These are phyloP conservation scores for Grapholita molesta DNA, from an alignment of 1,140 invertebrate species.

Conservation along the genomic window DNA sequence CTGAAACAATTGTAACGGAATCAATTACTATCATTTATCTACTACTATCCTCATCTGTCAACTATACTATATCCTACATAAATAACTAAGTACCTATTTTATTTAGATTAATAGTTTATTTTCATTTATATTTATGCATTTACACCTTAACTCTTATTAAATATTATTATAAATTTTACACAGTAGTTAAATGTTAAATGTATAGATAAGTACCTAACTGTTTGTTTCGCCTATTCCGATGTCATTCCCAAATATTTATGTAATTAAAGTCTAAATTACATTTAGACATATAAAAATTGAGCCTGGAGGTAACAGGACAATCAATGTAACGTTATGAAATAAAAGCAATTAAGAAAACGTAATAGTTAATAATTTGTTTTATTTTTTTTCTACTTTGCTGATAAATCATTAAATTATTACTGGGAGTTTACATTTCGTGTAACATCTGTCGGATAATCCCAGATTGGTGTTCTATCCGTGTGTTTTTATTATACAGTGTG, in stretches of 20 bases:
- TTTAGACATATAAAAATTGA: constrained; percentile 13
- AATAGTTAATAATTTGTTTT: constrained; percentile 56
- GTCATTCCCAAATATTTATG: not conserved
- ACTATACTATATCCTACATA: too few species aligned
- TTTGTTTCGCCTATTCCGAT: not conserved
- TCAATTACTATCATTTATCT: not conserved
- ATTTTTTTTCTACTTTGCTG: too few species aligned
- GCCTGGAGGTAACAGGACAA: constrained; percentile 33
- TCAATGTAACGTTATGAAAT: constrained; percentile 70
- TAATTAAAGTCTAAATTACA: not conserved
- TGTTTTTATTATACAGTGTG: too few species aligned
- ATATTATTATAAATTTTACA: not conserved
- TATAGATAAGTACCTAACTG: not conserved
- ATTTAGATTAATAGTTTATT: not conserved
- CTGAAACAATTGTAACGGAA: constrained; percentile 1
- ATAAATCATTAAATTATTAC: too few species aligned
- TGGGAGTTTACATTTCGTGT: too few species aligned
- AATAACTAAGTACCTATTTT: too few species aligned
- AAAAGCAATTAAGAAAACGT: constrained; percentile 70
- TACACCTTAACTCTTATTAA: not conserved
- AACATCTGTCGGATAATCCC: too few species aligned
- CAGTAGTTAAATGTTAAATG: constrained; percentile 5
- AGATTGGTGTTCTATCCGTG: too few species aligned
- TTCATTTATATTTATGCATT: not conserved
- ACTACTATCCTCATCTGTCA: not conserved